A percentile compares a stretch with the other conserved stretches of the same genome.
These are phyloP conservation scores for Galagoides demidoff DNA, from an alignment of 2,797 vertebrate species.

Conservation along the genomic window DNA sequence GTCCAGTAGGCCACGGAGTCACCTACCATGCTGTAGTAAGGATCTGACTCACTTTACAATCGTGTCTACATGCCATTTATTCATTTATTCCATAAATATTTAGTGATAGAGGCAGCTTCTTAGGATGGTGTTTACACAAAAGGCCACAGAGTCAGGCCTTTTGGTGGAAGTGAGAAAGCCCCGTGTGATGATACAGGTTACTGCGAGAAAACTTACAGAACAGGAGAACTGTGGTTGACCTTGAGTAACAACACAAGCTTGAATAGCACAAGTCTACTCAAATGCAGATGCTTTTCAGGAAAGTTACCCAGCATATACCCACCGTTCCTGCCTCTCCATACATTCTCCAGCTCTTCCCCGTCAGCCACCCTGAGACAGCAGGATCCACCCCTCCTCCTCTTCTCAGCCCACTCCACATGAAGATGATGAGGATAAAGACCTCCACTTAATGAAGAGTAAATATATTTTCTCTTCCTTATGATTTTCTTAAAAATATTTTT, in stretches of 20 bases:
- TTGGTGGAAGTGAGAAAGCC: not conserved
- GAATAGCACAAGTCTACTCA: not conserved
- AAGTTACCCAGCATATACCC: not conserved
- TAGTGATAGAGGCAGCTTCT: not conserved
- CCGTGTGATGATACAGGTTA: not conserved
- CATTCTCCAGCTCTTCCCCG: not conserved
- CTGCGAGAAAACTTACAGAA: not conserved
- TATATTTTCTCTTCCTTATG: not conserved
- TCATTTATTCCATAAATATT: not conserved
- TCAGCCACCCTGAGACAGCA: not conserved
- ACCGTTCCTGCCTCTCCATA: not conserved
- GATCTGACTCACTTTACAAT: slow-evolving; percentile 9
- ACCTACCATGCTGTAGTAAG: not conserved
- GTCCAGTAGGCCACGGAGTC: rapidly evolving
- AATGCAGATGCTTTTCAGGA: not conserved
- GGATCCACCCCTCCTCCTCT: not conserved
- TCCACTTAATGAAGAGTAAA: not conserved
- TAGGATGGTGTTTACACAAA: not conserved
- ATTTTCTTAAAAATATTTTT: not conserved
- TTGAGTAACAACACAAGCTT: not conserved
- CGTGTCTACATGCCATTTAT: not conserved
- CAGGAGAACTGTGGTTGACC: not conserved
- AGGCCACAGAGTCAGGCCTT: not conserved
- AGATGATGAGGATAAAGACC: not conserved
- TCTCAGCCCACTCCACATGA: not conserved